Evolutionary conservation across 2,113 vertebrate genomes (phyloP), one percentile per base, ranked within the genome.

Genomic region (Bufo gargarizans): DNA sequence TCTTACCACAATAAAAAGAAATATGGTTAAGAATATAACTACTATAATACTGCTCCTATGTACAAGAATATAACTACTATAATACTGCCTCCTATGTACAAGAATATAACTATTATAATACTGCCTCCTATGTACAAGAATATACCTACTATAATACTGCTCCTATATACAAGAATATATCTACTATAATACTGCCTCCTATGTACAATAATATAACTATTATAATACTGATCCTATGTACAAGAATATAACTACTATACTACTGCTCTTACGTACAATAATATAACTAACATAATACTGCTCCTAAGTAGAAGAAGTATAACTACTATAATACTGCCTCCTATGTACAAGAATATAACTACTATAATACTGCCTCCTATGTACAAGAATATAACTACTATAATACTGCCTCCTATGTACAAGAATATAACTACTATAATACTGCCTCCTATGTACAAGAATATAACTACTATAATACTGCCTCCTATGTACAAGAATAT

Each of bases 381-480:
- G 9, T 69, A 69, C 65, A 69, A 69, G 65, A 69, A 74, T 47
- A 47, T 47, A 74, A 74, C 71, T 74, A 74, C 71, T 74, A 74
- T 47, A 74, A 74, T 74, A 74, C 71, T 74, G 43, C 71, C 71
- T 3, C 71, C 65, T 45, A 72, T 45, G 11, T 72, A 72, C 69
- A 72, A 45, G 65, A 43, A 45, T 72, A 72, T 43, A 72, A 72
- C 10, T 69, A 71, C 67, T 71, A 71, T 71, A 72, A 72, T 72
- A 45, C 69, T 72, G 33, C 33, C 6, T 13, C 67, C 69, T 45
- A 72, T 72, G 43, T 45, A 72, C 33, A 45, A 74, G 45, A 74
- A 74, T 74, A 74, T 74, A 74, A 74, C 71, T 74, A 47, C 71
- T 74, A 69, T 33, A 69, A 69, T 69, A 69, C 65, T 69, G 65